Base-by-base conservation (phyloP, 2,113 vertebrate species). In the Scolopax mira region DNA sequence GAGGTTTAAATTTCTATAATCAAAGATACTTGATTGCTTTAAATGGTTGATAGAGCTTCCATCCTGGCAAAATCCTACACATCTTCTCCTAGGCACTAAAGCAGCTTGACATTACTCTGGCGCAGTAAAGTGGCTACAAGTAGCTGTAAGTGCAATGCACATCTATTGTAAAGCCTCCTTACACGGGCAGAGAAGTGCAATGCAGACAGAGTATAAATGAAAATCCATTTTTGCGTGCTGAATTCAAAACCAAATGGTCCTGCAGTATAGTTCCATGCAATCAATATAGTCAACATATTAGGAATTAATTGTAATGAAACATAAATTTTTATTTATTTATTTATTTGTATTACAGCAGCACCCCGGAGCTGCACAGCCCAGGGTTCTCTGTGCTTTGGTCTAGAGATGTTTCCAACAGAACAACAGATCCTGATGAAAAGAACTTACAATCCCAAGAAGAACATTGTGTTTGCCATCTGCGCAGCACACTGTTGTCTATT, bases 141-240 rank as follows among this genome's bases (percentile, higher is more conserved):
- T 91, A 83, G 39, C 83, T 92, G 15, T 37, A 75, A 96, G 80
- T 82, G 74, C 52, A 91, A 79, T 18, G 74, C 84, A 89, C 81
- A 95, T 93, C 66, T 87, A 66, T 94, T 92, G 62, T 79, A 90
- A 92, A 91, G n/a, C 80, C 78, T 94, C 70, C 78, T 87, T 85
- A 65, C 41, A 17, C 3, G 66, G 83, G 42, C 80, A 91, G 52
- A 79, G 84, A 65, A 82, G 49, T 65, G 65, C 52, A 79, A 27
- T 23, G 41, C 78, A 33, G 2, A 62, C 33, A 89, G 6, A 18
- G 61, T 41, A 49, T 49, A 94, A 97, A 84, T 31, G 72, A 94
- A 80, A 87, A 78, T 57, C 33, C 33, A 60, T 88, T 94, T 93
- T 51, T 79, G 37, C 67, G 46, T 37, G 72, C 49, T 88, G 41